Evolutionary conservation across 1,140 invertebrate genomes (phyloP).

Genomic region (Lepidurus couesii): DNA sequence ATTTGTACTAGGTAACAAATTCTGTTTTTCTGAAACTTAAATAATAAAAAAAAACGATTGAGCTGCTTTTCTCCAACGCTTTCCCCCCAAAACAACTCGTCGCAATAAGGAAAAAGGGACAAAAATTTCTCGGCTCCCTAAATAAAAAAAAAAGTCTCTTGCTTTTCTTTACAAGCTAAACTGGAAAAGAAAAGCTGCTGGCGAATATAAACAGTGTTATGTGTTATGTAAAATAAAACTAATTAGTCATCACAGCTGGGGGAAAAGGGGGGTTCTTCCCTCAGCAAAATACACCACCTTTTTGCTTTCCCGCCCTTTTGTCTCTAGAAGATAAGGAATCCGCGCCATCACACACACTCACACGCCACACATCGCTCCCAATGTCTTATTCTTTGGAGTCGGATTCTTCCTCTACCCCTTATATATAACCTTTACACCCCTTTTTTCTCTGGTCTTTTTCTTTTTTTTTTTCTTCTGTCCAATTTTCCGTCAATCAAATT

Average conservation of each 20-base stretch:
- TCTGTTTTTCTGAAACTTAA: neutral
- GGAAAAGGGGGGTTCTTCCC: neutral
- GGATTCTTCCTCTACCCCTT: no score
- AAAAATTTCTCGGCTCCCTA: no score
- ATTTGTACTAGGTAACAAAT: slow-evolving; percentile 14
- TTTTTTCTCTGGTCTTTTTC: neutral
- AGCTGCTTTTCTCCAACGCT: neutral
- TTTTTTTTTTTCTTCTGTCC: neutral
- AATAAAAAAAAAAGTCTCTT: neutral
- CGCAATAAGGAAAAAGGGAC: no score
- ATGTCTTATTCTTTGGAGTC: no score
- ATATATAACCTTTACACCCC: neutral
- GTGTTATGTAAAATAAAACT: slow-evolving; percentile 16
- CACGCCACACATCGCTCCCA: neutral
- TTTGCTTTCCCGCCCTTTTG: slow-evolving; percentile 6
- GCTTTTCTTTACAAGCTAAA: slow-evolving; percentile 6
- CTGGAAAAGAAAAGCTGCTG: neutral
- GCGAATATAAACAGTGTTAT: slow-evolving; percentile 9
- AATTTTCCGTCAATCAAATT: neutral
- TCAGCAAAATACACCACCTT: neutral
- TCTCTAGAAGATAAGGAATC: slow-evolving; percentile 9
- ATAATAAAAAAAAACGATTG: neutral
- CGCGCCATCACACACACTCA: neutral
- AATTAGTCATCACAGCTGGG: slow-evolving; percentile 21
- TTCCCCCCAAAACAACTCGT: no score